Percentiles rank a stretch among this genome's conserved stretches.
These are phyloP conservation scores for Metaphire vulgaris DNA, from an alignment of 1,140 invertebrate genomes.

Conservation along the genomic window DNA sequence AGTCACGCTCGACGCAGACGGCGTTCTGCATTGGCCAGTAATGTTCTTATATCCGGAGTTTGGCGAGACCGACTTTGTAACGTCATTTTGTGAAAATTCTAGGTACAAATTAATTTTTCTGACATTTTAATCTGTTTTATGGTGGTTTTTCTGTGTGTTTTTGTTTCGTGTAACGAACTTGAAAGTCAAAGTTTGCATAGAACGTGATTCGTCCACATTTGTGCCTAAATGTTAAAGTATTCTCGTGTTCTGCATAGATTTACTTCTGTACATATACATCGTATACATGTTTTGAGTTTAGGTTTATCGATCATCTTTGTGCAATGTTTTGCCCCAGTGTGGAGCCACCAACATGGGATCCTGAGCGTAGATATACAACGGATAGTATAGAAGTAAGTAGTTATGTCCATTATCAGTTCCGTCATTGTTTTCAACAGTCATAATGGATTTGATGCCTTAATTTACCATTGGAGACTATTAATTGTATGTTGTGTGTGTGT, in stretches of 20 bases:
- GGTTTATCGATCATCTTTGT: neutral
- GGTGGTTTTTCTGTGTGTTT: neutral
- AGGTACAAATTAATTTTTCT: conserved; percentile 51
- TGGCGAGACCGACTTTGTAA: conserved; percentile 53
- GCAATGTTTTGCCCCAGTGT: neutral
- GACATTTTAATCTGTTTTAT: neutral
- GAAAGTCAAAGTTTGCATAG: neutral
- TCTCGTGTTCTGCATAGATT: neutral
- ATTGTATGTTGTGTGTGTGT: no score
- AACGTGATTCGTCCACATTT: neutral
- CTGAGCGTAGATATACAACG: neutral
- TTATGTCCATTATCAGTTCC: neutral
- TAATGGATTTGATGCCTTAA: neutral
- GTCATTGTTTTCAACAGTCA: neutral
- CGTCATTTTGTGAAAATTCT: conserved; percentile 64
- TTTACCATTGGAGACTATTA: no score
- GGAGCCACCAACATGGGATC: neutral
- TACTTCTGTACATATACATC: neutral
- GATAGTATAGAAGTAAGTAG: neutral
- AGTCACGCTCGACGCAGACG: neutral
- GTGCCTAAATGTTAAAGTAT: neutral
- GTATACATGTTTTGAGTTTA: neutral
- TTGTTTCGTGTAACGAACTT: neutral
- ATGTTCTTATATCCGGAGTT: conserved; percentile 74
- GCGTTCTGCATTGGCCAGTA: conserved; percentile 67